phyloP scores from a whole-genome alignment of 2,113 vertebrate species.

The Columba livia region DNA sequence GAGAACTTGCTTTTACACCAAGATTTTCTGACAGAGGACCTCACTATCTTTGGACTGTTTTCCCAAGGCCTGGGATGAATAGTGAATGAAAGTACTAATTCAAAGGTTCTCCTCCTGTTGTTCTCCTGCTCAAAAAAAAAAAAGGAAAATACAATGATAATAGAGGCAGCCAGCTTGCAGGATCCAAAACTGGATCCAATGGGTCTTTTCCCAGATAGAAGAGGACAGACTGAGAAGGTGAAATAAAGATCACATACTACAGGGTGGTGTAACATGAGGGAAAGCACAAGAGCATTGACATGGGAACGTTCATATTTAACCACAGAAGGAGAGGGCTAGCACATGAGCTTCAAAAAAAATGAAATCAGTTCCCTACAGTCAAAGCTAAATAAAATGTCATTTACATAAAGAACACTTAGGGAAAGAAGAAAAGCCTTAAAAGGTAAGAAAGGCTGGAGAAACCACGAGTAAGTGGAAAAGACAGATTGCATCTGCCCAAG shows the following conservation, averaged over 20 bases:
- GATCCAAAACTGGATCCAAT: background rate
- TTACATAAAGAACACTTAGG: background rate
- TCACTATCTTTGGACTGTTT: background rate
- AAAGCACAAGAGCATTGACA: background rate
- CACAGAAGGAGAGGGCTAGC: background rate
- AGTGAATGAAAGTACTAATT: background rate
- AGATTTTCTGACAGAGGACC: background rate
- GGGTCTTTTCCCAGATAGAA: background rate
- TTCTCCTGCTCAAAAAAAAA: background rate
- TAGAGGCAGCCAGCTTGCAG: background rate
- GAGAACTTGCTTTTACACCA: background rate
- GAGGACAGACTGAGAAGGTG: background rate
- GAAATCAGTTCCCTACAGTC: background rate
- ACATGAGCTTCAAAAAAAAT: background rate
- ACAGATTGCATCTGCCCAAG: background rate
- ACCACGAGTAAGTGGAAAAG: background rate
- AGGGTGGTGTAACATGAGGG: background rate
- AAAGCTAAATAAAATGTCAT: background rate
- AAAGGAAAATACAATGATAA: background rate
- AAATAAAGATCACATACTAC: background rate
- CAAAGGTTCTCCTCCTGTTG: background rate
- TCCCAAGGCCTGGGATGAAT: background rate
- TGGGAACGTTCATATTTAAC: background rate
- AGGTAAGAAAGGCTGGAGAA: conserved; percentile 2
- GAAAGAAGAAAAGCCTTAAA: conserved; percentile 4